Evolutionary conservation across 2,113 vertebrate species (phyloP).

Genomic region (Saccopteryx bilineata): DNA sequence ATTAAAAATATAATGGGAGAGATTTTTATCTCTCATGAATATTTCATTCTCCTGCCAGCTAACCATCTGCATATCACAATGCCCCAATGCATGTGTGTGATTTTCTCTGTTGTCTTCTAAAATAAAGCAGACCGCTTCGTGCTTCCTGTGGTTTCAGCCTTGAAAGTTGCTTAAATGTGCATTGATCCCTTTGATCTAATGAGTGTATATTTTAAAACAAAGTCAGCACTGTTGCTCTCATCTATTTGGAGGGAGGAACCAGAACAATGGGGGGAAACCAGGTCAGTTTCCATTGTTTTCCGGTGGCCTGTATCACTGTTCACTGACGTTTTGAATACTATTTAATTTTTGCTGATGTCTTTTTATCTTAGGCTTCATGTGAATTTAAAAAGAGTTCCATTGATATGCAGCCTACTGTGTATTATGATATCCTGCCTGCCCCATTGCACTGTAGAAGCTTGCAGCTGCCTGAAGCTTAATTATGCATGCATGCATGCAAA

Average conservation of each 20-base stretch:
- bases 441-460: slow-evolving; percentile 82
- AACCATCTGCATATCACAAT: slow-evolving; percentile 65
- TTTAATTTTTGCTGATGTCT: slow-evolving; percentile 76
- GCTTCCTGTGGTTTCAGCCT: slow-evolving; percentile 44
- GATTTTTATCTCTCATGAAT: slow-evolving; percentile 79
- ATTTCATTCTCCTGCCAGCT: slow-evolving; percentile 82
- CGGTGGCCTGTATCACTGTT: slow-evolving; percentile 56
- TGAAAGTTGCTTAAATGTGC: slow-evolving; percentile 73
- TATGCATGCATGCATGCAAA: slow-evolving; percentile 90
- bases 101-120: slow-evolving; percentile 74
- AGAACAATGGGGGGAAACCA: slow-evolving; percentile 65
- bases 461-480: slow-evolving; percentile 90
- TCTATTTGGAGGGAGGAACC: background rate
- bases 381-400: slow-evolving; percentile 78
- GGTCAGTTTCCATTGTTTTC: slow-evolving; percentile 71
- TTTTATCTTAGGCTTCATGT: slow-evolving; percentile 79
- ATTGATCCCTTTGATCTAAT: slow-evolving; percentile 78
- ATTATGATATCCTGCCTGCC: slow-evolving; percentile 81
- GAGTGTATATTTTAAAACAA: slow-evolving; percentile 75
- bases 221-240: slow-evolving; percentile 32
- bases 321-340: slow-evolving; percentile 55
- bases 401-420: slow-evolving; percentile 82
- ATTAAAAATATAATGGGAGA: slow-evolving; percentile 81
- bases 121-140: slow-evolving; percentile 61
- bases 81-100: slow-evolving; percentile 2